Percentiles rank a stretch among this genome's conserved stretches.
Evolutionary conservation across 1,140 invertebrate genomes (phyloP).

Genomic region (Zaprionus ornatus): DNA sequence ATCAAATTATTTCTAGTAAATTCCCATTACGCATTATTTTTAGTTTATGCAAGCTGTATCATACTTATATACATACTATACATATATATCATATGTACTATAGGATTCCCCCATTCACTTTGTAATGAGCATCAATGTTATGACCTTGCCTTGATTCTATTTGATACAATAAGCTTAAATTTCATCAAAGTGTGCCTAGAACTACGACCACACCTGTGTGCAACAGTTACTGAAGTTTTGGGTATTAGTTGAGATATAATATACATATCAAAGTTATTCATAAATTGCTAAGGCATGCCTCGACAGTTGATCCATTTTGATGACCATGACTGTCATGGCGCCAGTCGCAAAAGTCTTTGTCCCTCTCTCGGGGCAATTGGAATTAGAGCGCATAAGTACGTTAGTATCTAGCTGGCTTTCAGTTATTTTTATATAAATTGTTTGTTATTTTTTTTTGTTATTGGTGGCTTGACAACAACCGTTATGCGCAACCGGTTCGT

Average conservation of each 20-base stretch:
- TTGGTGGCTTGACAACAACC: constrained; percentile 19
- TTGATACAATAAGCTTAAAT: neutral
- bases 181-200: neutral
- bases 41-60: neutral
- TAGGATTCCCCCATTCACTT: no score
- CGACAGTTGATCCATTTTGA: constrained; percentile 30
- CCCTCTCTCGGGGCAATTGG: neutral
- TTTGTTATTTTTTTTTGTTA: constrained; percentile 5
- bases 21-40: no score
- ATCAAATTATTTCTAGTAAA: neutral
- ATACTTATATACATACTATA: neutral
- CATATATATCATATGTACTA: no score
- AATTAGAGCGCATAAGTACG: constrained; percentile 45
- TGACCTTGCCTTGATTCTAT: neutral
- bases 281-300: neutral
- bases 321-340: constrained; percentile 21
- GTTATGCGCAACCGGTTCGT: constrained; percentile 27
- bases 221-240: no score
- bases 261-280: no score
- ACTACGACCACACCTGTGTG: neutral
- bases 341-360: constrained; percentile 14
- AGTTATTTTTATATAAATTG: constrained; percentile 9
- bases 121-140: no score
- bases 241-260: no score
- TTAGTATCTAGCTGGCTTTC: constrained; percentile 23